phyloP scores from a whole-genome alignment of 2,113 vertebrate genomes.

The Campylomormyrus numenius region DNA sequence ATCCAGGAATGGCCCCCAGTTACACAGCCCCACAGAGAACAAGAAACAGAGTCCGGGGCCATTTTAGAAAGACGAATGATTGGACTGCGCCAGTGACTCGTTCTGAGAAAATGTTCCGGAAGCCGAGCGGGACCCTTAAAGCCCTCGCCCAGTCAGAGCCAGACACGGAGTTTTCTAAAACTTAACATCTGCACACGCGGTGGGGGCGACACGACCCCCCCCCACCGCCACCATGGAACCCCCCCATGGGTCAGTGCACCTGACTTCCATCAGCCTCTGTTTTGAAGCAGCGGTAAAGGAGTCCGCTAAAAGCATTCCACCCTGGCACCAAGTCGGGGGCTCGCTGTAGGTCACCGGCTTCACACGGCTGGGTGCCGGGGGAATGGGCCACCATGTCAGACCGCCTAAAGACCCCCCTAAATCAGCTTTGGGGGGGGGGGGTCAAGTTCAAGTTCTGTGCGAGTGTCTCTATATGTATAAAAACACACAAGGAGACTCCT shows the following conservation, averaged over 20 bases:
- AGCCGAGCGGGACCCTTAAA: not conserved
- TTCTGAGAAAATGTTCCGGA: not conserved
- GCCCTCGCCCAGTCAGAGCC: not conserved
- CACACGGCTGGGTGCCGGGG: not conserved
- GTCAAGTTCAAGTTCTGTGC: conserved; percentile 5
- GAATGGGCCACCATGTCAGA: not conserved
- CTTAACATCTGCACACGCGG: not conserved
- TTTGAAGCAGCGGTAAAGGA: conserved; percentile 13
- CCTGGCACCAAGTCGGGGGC: conserved; percentile 26
- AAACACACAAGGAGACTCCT: not conserved
- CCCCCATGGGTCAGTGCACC: not conserved
- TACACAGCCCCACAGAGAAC: not conserved
- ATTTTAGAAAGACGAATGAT: not conserved
- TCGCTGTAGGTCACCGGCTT: not conserved
- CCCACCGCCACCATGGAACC: not conserved
- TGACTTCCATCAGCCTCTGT: conserved; percentile 31
- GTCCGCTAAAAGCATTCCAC: conserved; percentile 35
- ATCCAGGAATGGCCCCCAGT: not conserved
- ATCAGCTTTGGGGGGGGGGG: not conserved
- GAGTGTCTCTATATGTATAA: not conserved
- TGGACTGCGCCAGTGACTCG: not conserved
- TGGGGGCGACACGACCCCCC: not conserved
- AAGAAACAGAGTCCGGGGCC: not conserved
- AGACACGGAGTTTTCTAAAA: not conserved
- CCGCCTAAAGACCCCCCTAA: not conserved